Base-by-base conservation (phyloP, 1,140 invertebrate species). In the Drosophila auraria region DNA sequence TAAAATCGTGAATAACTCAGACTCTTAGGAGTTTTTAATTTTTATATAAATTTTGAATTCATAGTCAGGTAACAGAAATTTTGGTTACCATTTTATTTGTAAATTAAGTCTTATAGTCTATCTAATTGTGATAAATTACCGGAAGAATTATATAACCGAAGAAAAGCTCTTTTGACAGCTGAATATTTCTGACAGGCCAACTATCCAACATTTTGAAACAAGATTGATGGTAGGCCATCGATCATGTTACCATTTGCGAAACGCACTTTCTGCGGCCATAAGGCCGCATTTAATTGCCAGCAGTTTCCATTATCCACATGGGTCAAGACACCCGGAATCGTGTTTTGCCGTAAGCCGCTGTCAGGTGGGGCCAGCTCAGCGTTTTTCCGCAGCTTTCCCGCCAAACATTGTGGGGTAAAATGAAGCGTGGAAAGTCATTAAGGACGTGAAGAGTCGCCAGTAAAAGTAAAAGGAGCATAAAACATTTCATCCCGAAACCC, bases 391-490 rank as follows among this genome's bases (percentile, higher is more conserved):
- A 15, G 6, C 15, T 63, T 78, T 69, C 40, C 25, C 33, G 33
- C 27, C 44, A 38, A 36, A 86, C 65, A 76, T 69, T 87, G 72
- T 71, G 65, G 23, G 70, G 56, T 61, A 72, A 83, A 83, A 69
- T 83, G 65, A 69, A 66, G 56, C 80, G 68, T 42, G 68, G 61
- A 73, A 63, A 62, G 71, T 82, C 83, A 87, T 90, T 84, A 90
- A 90, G 80, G 53, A 44, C 50, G 50, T 57, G 73, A 66, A 62
- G 73, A 65, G 65, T 64, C 49, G 64, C 53, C 77, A 61, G 62
- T 84, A 78, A 87, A n/a, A n/a, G n/a, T n/a, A n/a, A n/a, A 89
- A 84, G 66, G 49, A 65, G 60, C 83, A 80, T 87, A 80, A 87
- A 87, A 89, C 84, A 89, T 83, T 80, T 80, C 77, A 72, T 76